Evolutionary conservation across 2,113 vertebrate species (phyloP), one percentile per base, ranked within the genome.

Genomic region (Pseudopodoces humilis): DNA sequence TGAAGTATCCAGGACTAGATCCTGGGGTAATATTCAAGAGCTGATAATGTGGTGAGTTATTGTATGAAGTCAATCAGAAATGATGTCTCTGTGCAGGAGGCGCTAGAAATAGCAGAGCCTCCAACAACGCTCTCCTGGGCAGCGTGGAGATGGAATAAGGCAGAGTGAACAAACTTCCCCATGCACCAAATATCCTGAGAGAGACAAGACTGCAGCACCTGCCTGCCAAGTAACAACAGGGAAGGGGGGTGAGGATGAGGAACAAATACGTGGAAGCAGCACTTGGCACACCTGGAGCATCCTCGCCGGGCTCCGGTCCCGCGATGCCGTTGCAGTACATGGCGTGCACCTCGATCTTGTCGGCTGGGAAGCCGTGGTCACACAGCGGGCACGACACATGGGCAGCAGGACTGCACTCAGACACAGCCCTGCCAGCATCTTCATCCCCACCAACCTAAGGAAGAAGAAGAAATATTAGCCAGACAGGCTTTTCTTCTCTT

Each of bases 311-410:
- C 27, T 97, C 90, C 13, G 94, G 91, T 30, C 81, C 96, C 55
- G 71, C 35, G 9, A 80, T 27, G 37, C 98, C 99, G 15, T 98
- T 97, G 94, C 99, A 99, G 97, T 98, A 99, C 83, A 99, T 99
- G 5, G 99, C 99, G 33, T 99, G 99, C 67, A 97, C 83, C 95
- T 99, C 98, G 3, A 99, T 99, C 97, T 98, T 94, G 0, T 82
- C 62, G 3, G 64, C 84, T 8, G 98, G 97, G 86, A 99, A 99
- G 21, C 92, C 81, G 3, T 91, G 97, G 90, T 98, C 98, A 86
- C 99, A 99, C 41, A 99, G 96, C 1, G 99, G 99, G 93, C 99
- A 99, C 7, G 95, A 96, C 50, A 99, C 94, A 8, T 1, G 9
- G 52, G 77, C 78, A 72, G 74, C 77, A 75, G 95, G 84, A 41